Conservation (phyloP, 2,888 invertebrate genomes). For the Phortica magna region DNA sequence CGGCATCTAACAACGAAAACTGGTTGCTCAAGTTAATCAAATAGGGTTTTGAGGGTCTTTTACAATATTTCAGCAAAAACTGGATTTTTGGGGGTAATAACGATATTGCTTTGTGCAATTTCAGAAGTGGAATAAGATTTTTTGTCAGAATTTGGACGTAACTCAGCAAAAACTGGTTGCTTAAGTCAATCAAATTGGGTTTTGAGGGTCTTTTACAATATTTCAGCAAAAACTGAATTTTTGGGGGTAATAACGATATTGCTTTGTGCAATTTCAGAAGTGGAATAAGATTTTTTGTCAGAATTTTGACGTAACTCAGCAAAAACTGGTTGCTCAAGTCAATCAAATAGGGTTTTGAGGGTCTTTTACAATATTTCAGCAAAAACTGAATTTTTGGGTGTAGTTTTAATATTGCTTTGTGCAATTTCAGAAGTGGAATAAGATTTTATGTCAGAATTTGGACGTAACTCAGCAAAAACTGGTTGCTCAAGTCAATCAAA, state of each 20-base stretch:
- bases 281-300: conserved; percentile 25
- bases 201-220: not conserved
- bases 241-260: not conserved
- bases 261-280: conserved; percentile 27
- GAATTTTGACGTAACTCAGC: not conserved
- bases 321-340: not conserved
- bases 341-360: not conserved
- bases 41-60: not conserved
- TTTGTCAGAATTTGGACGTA: not conserved
- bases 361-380: not conserved
- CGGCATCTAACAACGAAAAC: too few relatives aligned
- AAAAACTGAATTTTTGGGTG: conserved; percentile 9
- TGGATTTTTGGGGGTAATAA: not conserved
- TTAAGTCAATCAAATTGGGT: not conserved
- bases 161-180: conserved; percentile 9
- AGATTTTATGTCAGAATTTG: not conserved
- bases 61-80: conserved; percentile 4
- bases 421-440: conserved; percentile 34
- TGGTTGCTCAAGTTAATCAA: not conserved
- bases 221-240: not conserved
- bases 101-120: conserved; percentile 15
- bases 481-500: not conserved
- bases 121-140: conserved; percentile 32
- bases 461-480: not conserved
- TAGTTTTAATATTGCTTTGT: not conserved